Percentiles rank a stretch among this genome's conserved stretches.
Evolutionary conservation across 1,140 invertebrate genomes (phyloP).

Genomic region (Meloidogyne hapla): DNA sequence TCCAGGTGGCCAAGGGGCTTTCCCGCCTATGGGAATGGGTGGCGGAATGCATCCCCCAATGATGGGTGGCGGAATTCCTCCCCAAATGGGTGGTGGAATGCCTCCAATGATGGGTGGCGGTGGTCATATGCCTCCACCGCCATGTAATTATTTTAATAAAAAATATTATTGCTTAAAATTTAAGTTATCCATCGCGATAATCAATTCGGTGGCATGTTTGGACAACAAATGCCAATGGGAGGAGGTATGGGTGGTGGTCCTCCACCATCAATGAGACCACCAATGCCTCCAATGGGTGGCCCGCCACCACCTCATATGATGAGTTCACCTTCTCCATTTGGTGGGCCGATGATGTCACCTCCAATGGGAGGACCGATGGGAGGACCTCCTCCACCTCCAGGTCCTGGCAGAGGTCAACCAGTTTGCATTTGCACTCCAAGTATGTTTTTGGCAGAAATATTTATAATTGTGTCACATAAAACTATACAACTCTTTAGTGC

Average conservation of each 20-base stretch:
- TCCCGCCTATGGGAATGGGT: conserved; percentile 13
- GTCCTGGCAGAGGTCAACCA: background rate
- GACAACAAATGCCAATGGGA: background rate
- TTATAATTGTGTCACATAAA: background rate
- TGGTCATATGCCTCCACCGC: background rate
- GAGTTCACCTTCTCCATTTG: background rate
- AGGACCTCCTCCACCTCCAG: background rate
- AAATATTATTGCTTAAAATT: background rate
- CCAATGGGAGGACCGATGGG: conserved; percentile 12
- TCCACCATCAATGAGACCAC: background rate
- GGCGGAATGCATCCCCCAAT: background rate
- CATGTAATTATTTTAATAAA: background rate
- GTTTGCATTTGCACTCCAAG: conserved; percentile 14
- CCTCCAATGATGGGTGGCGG: conserved; percentile 12
- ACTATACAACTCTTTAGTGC: background rate
- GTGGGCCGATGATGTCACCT: conserved; percentile 9
- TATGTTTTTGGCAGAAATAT: background rate
- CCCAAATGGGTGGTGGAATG: background rate
- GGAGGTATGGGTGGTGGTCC: conserved; percentile 14
- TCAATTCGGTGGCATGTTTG: background rate
- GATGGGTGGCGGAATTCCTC: background rate
- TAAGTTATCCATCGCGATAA: background rate
- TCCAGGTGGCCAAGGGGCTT: conserved; percentile 6
- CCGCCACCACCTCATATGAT: background rate
- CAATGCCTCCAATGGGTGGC: conserved; percentile 12